phyloP scores from a whole-genome alignment of 2,797 vertebrate species.

The Sebastes diaconus region DNA sequence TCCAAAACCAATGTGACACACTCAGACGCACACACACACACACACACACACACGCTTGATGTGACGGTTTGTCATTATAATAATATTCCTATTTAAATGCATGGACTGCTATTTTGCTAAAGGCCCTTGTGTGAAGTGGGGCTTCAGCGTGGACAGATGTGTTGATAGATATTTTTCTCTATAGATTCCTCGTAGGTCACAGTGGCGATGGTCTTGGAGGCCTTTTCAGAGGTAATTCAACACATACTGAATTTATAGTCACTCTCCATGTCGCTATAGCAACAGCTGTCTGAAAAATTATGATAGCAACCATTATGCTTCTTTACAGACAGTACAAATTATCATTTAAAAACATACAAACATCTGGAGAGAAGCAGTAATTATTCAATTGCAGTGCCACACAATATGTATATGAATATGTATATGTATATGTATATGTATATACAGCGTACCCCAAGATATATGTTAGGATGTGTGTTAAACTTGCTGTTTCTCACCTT shows the following conservation, averaged over 20 bases:
- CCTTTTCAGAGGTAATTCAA: conserved; percentile 47
- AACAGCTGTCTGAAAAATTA: conserved; percentile 21
- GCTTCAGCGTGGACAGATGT: conserved; percentile 54
- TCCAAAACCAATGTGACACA: conserved; percentile 34
- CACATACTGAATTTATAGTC: conserved; percentile 11
- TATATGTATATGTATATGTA: background rate
- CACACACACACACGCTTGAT: conserved; percentile 16
- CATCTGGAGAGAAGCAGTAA: background rate
- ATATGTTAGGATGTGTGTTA: background rate
- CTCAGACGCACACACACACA: conserved; percentile 1
- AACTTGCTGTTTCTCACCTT: background rate
- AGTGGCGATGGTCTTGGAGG: background rate
- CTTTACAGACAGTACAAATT: background rate
- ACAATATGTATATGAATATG: background rate
- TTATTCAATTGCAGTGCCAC: background rate
- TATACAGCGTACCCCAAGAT: no score
- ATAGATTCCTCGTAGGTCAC: conserved; percentile 52
- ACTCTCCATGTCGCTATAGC: conserved; percentile 3
- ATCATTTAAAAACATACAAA: background rate
- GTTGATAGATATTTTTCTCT: conserved; percentile 18
- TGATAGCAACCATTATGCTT: background rate
- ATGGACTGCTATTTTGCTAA: conserved; percentile 90
- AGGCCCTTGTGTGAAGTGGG: conserved; percentile 79
- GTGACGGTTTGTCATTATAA: conserved; percentile 85
- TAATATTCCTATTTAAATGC: conserved; percentile 99